Evolutionary conservation across 1,140 invertebrate species (phyloP).

Genomic region (Philotrypesis tridentata): DNA sequence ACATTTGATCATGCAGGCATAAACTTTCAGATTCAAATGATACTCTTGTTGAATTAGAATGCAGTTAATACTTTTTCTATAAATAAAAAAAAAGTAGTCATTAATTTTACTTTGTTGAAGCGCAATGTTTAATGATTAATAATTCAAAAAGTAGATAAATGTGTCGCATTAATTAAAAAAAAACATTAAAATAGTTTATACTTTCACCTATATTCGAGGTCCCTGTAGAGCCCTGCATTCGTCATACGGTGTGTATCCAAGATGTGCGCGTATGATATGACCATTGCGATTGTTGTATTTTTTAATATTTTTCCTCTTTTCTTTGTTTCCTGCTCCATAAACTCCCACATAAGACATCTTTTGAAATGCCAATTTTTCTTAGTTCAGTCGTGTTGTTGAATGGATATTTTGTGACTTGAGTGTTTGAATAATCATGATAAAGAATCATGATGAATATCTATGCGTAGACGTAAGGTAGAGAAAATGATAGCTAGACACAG

Average conservation of each 20-base stretch:
- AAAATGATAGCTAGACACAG: conserved; percentile 64
- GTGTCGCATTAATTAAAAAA: neutral
- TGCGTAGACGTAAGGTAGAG: conserved; percentile 64
- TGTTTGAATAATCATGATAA: conserved; percentile 61
- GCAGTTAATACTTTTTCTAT: conserved; percentile 29
- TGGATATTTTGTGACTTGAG: conserved; percentile 54
- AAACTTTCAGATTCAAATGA: neutral
- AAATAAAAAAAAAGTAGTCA: conserved; percentile 12
- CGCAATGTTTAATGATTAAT: neutral
- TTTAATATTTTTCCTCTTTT: conserved; percentile 58
- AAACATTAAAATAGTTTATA: conserved; percentile 57
- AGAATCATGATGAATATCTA: conserved; percentile 54
- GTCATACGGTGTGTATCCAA: conserved; percentile 52
- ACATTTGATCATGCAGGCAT: conserved; percentile 28
- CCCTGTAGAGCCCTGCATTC: conserved; percentile 62
- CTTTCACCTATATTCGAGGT: conserved; percentile 55
- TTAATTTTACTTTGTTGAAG: conserved; percentile 12
- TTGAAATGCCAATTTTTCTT: conserved; percentile 54
- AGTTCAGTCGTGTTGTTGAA: conserved; percentile 52
- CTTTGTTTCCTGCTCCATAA: conserved; percentile 23
- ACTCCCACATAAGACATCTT: conserved; percentile 18
- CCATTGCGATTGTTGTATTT: conserved; percentile 61
- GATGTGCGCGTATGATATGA: conserved; percentile 58
- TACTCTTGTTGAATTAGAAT: conserved; percentile 23
- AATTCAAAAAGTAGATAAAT: conserved; percentile 33